Base-by-base conservation (phyloP, 2,888 invertebrate genomes). In the Rhopalosiphum nymphaeae region DNA sequence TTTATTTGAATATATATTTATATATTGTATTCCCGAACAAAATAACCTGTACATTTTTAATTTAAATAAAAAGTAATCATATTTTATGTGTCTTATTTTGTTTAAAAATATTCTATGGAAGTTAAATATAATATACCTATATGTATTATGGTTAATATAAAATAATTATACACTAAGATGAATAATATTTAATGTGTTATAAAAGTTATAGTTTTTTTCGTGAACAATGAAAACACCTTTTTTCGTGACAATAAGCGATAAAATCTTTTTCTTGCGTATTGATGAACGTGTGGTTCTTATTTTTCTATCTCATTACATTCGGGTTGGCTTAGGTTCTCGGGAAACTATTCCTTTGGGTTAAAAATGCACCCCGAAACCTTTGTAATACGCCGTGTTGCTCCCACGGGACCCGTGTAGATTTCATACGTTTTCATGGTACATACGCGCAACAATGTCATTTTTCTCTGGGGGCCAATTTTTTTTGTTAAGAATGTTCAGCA, bases 391-490 rank as follows among this genome's bases (percentile, higher is more conserved):
- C n/a, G 1, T 26, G 53, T 29, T 29, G 25, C 57, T 85, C 85
- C 85, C 91, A 13, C 25, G 85, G 10, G 91, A 91, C 44, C 42
- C 7, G n/a, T n/a, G 91, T 46, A 61, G n/a, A 26, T 29, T 29
- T 29, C 44, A 57, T 44, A 44, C 85, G 25, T 57, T 85, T 85
- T 85, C 44, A n/a, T 49, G 91, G 36, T 91, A 84, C 13, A 78
- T 1, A 26, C 57, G 13, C 42, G 29, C 29, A 26, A 29, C 61
- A 21, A n/a, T n/a, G 9, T 61, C 61, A 16, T 61, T 44, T 85
- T 29, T 42, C 85, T 91, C 91, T 11, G 21, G 56, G 91, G 91
- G 21, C 29, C 56, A 57, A 85, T 91, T 85, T 91, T 91, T 61
- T 49, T 67, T 36, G 29, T 78, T 49, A 36, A 84, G n/a, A 53